phyloP scores from a whole-genome alignment of 2,797 vertebrate species.

The Leucoraja ocellata region DNA sequence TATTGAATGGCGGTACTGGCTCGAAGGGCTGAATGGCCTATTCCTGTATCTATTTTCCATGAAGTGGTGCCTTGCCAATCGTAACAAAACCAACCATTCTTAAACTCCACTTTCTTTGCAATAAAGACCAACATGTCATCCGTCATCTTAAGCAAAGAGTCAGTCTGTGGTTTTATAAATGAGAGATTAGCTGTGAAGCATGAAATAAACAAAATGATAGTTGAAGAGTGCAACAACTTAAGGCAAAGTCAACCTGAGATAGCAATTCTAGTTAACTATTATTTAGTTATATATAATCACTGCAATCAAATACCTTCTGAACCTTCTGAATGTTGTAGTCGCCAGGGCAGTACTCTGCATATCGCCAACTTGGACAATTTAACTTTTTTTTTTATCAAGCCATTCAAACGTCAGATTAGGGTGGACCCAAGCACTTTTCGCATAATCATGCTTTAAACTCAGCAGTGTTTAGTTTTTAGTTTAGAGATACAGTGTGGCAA shows the following conservation, averaged over 20 bases:
- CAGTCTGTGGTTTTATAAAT: background rate
- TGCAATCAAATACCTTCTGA: background rate
- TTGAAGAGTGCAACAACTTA: background rate
- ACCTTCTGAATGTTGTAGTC: no score
- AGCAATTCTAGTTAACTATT: background rate
- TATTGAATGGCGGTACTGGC: no score
- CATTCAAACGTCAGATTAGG: background rate
- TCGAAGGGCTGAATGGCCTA: no score
- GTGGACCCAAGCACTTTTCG: background rate
- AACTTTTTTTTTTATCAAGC: no score
- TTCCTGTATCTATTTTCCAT: no score
- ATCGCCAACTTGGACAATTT: no score
- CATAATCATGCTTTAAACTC: conserved; percentile 18
- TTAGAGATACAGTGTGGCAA: no score
- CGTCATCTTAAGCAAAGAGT: background rate
- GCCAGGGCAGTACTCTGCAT: no score
- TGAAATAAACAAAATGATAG: background rate
- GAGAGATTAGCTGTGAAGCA: background rate
- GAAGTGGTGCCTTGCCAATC: no score
- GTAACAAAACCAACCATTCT: no score
- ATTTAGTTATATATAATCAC: background rate
- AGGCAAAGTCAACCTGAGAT: background rate
- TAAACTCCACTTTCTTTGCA: no score
- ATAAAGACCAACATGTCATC: no score
- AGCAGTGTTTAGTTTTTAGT: background rate